These are phyloP conservation scores for Flexamia atlantica DNA, from an alignment of 2,888 invertebrate genomes.

Conservation along the genomic window DNA sequence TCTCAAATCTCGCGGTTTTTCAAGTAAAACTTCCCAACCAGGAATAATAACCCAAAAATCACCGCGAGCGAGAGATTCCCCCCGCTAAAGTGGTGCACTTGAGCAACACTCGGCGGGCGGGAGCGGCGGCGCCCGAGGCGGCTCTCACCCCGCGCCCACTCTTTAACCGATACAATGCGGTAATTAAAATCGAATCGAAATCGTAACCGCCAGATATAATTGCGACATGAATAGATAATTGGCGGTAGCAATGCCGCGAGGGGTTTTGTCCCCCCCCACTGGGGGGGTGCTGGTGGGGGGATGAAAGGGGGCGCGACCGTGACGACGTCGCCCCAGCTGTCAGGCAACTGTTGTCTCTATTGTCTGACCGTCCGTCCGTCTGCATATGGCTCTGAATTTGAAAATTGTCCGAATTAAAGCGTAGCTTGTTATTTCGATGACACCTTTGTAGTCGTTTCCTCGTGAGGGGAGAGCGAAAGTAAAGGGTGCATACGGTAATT, in stretches of 20 bases:
- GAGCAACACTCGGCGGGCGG: not conserved
- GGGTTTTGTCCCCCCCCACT: not conserved
- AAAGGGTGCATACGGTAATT: not conserved
- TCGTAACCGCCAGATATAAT: conserved; percentile 43
- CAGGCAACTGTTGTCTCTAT: conserved; percentile 47
- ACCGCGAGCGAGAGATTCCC: not conserved
- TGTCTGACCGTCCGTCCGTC: conserved; percentile 29
- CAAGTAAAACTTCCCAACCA: conserved; percentile 3
- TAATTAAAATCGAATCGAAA: conserved; percentile 54
- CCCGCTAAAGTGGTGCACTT: conserved; percentile 18
- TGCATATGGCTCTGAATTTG: conserved; percentile 39
- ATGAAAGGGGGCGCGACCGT: conserved; percentile 20
- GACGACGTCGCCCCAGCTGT: conserved; percentile 49
- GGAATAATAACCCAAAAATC: not conserved
- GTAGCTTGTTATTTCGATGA: not conserved
- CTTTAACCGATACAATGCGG: conserved; percentile 44
- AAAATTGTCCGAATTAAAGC: conserved; percentile 39
- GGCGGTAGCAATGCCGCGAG: conserved; percentile 28
- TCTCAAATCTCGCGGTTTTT: not conserved
- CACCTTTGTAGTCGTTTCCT: not conserved
- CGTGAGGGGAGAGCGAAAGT: not conserved
- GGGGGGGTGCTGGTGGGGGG: not conserved
- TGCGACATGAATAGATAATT: conserved; percentile 53
- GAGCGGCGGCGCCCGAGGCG: conserved; percentile 30
- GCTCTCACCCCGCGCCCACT: conserved; percentile 15